Evolutionary conservation across 1,140 invertebrate species (phyloP).

Genomic region (Diuraphis noxia): DNA sequence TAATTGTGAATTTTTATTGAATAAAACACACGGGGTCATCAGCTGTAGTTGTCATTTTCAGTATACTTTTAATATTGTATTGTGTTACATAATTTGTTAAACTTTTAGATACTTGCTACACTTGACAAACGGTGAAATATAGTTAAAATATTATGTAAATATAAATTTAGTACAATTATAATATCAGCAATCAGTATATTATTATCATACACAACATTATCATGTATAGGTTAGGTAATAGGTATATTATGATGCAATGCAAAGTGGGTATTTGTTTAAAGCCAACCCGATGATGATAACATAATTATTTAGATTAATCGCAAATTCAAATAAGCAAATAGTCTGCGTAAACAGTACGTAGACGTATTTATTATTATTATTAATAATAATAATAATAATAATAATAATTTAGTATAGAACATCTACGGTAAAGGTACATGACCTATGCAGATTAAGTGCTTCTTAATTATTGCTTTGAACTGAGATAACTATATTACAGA

Average conservation of each 20-base stretch:
- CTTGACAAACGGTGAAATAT: neutral
- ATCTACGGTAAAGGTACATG: neutral
- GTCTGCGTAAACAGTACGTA: neutral
- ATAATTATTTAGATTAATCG: neutral
- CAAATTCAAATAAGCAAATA: neutral
- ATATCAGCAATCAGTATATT: too few species aligned
- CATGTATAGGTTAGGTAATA: too few species aligned
- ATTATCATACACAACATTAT: neutral
- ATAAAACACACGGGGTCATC: neutral
- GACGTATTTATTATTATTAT: too few species aligned
- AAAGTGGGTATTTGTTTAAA: neutral
- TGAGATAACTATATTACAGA: neutral
- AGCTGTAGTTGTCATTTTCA: neutral
- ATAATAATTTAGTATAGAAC: neutral
- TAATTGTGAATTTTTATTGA: neutral
- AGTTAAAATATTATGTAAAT: neutral
- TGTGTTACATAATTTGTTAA: neutral
- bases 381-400: neutral
- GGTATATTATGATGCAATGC: too few species aligned
- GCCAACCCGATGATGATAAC: neutral
- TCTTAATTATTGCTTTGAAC: conserved; percentile 11
- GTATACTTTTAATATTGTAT: neutral
- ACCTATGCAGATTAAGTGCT: neutral
- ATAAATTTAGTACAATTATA: neutral
- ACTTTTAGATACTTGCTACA: neutral